Evolutionary conservation across 2,113 vertebrate genomes (phyloP).

Genomic region (Tamias sibiricus): DNA sequence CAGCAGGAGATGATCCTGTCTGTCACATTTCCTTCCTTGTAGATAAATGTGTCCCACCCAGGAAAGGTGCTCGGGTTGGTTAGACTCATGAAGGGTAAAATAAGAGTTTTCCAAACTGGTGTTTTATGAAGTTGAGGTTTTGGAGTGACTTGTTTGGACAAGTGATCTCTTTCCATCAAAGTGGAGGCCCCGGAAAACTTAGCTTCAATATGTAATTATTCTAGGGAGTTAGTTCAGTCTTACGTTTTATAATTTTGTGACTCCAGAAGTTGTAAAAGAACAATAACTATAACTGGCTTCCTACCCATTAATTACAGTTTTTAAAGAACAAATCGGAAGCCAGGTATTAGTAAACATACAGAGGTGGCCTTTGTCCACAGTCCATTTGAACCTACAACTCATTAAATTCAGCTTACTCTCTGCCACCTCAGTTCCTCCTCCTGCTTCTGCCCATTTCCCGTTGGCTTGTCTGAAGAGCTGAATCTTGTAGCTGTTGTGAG

Average conservation of each 20-base stretch:
- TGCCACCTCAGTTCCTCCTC: too few species aligned
- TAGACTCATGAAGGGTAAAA: not conserved
- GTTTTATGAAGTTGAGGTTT: not conserved
- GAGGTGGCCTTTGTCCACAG: constrained; percentile 29
- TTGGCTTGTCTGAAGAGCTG: constrained; percentile 1
- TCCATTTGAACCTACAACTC: not conserved
- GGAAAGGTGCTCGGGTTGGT: not conserved
- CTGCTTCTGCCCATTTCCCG: not conserved
- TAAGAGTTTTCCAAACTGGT: not conserved
- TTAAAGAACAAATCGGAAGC: constrained; percentile 10
- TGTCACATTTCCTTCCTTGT: not conserved
- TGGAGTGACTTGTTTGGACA: not conserved
- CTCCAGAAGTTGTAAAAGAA: constrained; percentile 16
- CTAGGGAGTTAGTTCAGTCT: not conserved
- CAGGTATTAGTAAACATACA: not conserved
- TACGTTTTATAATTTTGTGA: not conserved
- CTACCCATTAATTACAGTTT: constrained; percentile 9
- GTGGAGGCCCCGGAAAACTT: not conserved
- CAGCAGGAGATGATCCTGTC: not conserved
- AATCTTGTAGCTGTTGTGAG: constrained; percentile 49
- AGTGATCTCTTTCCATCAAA: constrained; percentile 27
- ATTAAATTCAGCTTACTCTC: not conserved
- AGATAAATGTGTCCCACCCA: not conserved
- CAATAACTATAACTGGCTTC: not conserved
- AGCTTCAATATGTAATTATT: constrained; percentile 1